Evolutionary conservation across 1,140 invertebrate species (phyloP).

Genomic region (Choristoneura fumiferana): DNA sequence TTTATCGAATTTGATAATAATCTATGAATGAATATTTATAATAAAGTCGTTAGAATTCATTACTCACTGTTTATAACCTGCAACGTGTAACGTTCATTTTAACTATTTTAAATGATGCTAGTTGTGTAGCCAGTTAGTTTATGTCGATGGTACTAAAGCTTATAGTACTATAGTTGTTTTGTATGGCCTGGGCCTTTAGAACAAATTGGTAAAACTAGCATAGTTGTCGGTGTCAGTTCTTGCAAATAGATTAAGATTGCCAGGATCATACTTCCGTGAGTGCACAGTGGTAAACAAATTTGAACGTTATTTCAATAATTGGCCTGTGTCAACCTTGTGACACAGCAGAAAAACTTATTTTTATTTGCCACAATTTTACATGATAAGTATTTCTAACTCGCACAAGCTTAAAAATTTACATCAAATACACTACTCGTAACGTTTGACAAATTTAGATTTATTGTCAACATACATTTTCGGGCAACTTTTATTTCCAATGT

Average conservation of each 20-base stretch:
- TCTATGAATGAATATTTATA: slow-evolving; percentile 73
- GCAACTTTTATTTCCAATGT: too few species aligned
- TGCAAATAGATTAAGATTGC: slow-evolving; percentile 31
- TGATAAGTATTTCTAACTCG: too few species aligned
- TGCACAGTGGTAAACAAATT: neutral
- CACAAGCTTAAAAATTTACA: too few species aligned
- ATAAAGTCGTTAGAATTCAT: slow-evolving; percentile 48
- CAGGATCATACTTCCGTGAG: too few species aligned
- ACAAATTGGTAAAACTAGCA: slow-evolving; percentile 58
- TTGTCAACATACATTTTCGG: too few species aligned
- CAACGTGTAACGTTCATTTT: slow-evolving; percentile 64
- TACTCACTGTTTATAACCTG: slow-evolving; percentile 65
- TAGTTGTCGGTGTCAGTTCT: slow-evolving; percentile 60
- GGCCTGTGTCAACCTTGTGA: too few species aligned
- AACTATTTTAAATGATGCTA: slow-evolving; percentile 73
- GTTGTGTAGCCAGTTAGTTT: slow-evolving; percentile 53
- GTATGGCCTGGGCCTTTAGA: slow-evolving; percentile 36
- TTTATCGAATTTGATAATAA: slow-evolving; percentile 79
- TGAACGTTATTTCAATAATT: too few species aligned
- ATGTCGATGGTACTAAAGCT: slow-evolving; percentile 64
- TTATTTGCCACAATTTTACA: too few species aligned
- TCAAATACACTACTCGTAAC: too few species aligned
- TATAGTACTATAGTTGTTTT: slow-evolving; percentile 64
- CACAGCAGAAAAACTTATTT: too few species aligned
- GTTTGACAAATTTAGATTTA: too few species aligned